A percentile compares a stretch with the other conserved stretches of the same genome.
phyloP scores from a whole-genome alignment of 2,113 vertebrate genomes.

The Lontra canadensis region DNA sequence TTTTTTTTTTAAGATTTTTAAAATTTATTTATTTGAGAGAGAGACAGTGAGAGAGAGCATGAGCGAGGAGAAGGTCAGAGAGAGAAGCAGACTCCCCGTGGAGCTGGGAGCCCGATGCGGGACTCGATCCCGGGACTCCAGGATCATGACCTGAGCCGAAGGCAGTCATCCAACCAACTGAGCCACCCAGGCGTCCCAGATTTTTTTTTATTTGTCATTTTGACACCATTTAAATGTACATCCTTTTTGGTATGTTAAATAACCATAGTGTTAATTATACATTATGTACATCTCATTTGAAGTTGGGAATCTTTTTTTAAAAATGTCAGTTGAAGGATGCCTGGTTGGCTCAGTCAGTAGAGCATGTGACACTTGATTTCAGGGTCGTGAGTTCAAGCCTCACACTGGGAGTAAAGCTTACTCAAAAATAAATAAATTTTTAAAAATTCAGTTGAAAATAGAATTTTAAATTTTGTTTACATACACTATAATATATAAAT shows the following conservation, averaged over 20 bases:
- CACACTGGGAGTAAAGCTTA: background rate
- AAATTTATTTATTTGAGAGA: too few species aligned
- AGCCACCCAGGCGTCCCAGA: too few species aligned
- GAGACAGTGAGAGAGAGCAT: too few species aligned
- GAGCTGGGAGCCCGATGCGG: too few species aligned
- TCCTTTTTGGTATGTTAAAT: background rate
- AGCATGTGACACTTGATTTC: background rate
- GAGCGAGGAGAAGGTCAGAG: too few species aligned
- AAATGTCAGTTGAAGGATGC: background rate
- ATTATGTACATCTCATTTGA: background rate
- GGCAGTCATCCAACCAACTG: too few species aligned
- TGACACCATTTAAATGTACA: constrained; percentile 16
- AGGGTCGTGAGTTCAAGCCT: background rate
- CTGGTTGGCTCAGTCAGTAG: background rate
- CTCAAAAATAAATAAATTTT: background rate
- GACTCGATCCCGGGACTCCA: too few species aligned
- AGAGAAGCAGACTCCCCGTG: too few species aligned
- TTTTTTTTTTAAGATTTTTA: background rate
- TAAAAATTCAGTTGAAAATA: background rate
- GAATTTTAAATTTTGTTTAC: background rate
- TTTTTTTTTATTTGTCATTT: constrained; percentile 24
- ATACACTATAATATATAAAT: background rate
- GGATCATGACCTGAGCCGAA: too few species aligned
- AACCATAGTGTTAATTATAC: background rate
- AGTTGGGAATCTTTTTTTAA: background rate